These are phyloP conservation scores for Calosoma granatense DNA, from an alignment of 1,140 invertebrate genomes.

Conservation along the genomic window DNA sequence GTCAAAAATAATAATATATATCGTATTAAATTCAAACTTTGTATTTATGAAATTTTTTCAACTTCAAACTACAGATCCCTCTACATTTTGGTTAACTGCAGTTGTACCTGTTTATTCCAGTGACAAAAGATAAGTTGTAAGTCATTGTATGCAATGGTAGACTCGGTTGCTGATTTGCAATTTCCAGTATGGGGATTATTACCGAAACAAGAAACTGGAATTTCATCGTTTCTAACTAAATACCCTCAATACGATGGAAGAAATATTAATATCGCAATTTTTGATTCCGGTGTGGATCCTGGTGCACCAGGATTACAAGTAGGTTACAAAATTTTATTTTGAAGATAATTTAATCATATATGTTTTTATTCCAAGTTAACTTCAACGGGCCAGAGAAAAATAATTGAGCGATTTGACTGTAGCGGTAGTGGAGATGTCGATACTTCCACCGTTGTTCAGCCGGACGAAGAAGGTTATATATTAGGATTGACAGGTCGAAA, in stretches of 20 bases:
- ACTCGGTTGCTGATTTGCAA: constrained; percentile 54
- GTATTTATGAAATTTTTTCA: too few relatives aligned
- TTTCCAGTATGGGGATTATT: constrained; percentile 75
- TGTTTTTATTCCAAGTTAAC: constrained; percentile 56
- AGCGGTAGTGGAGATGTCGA: constrained; percentile 91
- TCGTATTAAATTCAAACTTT: too few relatives aligned
- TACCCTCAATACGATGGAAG: constrained; percentile 90
- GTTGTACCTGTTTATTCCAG: too few relatives aligned
- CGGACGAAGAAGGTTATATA: constrained; percentile 60
- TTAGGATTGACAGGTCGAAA: constrained; percentile 79
- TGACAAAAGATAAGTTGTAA: too few relatives aligned
- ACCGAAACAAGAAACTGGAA: constrained; percentile 94
- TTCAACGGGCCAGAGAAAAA: constrained; percentile 78
- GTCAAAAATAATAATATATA: too few relatives aligned
- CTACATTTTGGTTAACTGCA: too few relatives aligned
- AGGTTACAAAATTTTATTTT: constrained; percentile 25
- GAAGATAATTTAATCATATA: constrained; percentile 5
- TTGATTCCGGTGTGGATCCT: constrained; percentile 97
- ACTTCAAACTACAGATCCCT: too few relatives aligned
- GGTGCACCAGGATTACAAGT: constrained; percentile 89
- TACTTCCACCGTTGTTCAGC: constrained; percentile 72
- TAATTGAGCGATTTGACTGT: constrained; percentile 91
- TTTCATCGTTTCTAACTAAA: constrained; percentile 77
- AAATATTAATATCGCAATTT: constrained; percentile 84
- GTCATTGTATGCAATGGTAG: constrained; percentile 46